phyloP scores from a whole-genome alignment of 2,888 invertebrate genomes.

The Drosophila paucipuncta region DNA sequence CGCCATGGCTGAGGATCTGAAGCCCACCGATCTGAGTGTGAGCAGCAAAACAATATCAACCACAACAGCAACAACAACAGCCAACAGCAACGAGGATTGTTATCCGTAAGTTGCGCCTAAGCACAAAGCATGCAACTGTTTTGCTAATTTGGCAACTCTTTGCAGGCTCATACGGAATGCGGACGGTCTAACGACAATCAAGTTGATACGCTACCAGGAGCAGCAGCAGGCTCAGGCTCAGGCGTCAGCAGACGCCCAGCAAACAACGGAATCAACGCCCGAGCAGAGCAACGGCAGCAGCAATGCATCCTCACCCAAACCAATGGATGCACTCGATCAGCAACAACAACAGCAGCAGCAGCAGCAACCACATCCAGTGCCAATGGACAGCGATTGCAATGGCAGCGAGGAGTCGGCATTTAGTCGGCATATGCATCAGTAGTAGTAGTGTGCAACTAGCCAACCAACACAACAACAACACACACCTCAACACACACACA shows the following conservation, averaged over 20 bases:
- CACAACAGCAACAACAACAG: background rate
- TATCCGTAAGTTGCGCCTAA: conserved; percentile 83
- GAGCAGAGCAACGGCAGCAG: conserved; percentile 25
- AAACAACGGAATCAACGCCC: conserved; percentile 32
- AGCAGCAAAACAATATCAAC: conserved; percentile 62
- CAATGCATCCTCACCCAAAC: conserved; percentile 51
- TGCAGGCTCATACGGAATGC: conserved; percentile 85
- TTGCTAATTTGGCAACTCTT: conserved; percentile 39
- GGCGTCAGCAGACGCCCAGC: conserved; percentile 5
- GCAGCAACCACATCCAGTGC: conserved; percentile 35
- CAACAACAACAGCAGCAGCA: conserved; percentile 34
- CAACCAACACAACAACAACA: conserved; percentile 7
- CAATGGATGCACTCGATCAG: conserved; percentile 62
- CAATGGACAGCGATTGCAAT: conserved; percentile 56
- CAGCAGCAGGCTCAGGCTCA: conserved; percentile 12
- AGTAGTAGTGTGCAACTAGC: conserved; percentile 19
- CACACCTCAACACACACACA: conserved; percentile 16
- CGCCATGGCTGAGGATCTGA: conserved; percentile 87
- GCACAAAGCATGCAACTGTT: background rate
- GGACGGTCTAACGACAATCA: conserved; percentile 85
- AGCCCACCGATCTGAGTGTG: conserved; percentile 89
- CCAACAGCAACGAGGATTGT: conserved; percentile 77
- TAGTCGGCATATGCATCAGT: conserved; percentile 73
- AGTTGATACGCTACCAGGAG: conserved; percentile 84
- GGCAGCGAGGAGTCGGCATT: conserved; percentile 52